Percentiles rank a stretch among this genome's conserved stretches.
phyloP scores from a whole-genome alignment of 2,797 vertebrate species.

The Odontamblyopus lacepedii region DNA sequence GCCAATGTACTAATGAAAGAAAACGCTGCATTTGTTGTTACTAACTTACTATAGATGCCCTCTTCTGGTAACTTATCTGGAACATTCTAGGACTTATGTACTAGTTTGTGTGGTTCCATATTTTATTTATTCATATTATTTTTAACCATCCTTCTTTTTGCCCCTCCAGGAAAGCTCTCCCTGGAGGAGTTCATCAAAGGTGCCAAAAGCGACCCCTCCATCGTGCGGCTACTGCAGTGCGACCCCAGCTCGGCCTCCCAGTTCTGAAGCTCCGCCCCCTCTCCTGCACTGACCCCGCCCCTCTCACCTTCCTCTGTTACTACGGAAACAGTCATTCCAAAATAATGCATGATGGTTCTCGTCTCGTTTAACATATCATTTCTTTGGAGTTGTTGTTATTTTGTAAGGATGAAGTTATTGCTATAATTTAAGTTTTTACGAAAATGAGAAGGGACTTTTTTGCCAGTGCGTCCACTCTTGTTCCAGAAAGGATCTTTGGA shows the following conservation, averaged over 20 bases:
- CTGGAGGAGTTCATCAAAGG: slow-evolving; percentile 98
- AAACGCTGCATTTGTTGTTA: background rate
- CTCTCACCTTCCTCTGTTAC: slow-evolving; percentile 49
- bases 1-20: background rate
- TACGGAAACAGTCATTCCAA: slow-evolving; percentile 65
- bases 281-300: slow-evolving; percentile 8
- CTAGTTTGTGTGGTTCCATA: background rate
- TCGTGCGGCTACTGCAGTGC: slow-evolving; percentile 97
- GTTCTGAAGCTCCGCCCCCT: slow-evolving; percentile 81
- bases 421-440: slow-evolving; percentile 51
- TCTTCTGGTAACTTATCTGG: background rate
- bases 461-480: slow-evolving; percentile 19
- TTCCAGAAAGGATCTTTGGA: slow-evolving; percentile 41
- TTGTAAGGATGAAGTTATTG: slow-evolving; percentile 53
- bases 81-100: background rate
- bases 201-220: slow-evolving; percentile 98
- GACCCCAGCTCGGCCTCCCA: slow-evolving; percentile 95
- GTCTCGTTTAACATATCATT: slow-evolving; percentile 66
- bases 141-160: background rate
- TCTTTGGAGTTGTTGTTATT: slow-evolving; percentile 26
- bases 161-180: slow-evolving; percentile 88
- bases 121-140: background rate
- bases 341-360: slow-evolving; percentile 82
- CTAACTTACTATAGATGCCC: background rate
- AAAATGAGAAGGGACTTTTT: slow-evolving; percentile 48